These are phyloP conservation scores for Glareola pratincola DNA, from an alignment of 2,113 vertebrate genomes.

Conservation along the genomic window DNA sequence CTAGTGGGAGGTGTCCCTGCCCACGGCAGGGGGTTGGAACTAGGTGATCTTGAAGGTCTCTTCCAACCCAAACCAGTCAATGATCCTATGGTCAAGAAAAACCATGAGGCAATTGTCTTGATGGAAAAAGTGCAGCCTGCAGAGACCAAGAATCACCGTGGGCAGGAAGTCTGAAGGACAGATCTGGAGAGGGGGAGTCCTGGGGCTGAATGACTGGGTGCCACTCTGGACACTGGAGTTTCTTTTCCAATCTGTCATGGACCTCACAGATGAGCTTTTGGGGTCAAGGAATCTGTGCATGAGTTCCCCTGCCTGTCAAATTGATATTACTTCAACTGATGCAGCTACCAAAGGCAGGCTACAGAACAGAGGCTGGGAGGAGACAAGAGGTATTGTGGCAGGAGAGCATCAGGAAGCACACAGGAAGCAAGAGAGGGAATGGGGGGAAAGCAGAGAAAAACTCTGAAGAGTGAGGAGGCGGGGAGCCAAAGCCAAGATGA, in stretches of 20 bases:
- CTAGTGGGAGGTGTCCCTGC: no score
- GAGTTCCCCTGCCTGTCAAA: not conserved
- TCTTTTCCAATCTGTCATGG: not conserved
- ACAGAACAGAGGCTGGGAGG: not conserved
- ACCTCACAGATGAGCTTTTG: not conserved
- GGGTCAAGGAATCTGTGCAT: not conserved
- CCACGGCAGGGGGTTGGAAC: no score
- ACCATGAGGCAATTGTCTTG: not conserved
- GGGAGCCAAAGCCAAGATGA: not conserved
- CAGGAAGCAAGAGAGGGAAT: not conserved
- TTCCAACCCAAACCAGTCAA: no score
- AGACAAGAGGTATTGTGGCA: not conserved
- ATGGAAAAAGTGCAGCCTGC: not conserved
- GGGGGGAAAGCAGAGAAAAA: not conserved
- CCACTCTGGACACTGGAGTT: not conserved
- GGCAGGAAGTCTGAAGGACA: not conserved
- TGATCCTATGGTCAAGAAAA: not conserved
- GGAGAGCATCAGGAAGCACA: not conserved
- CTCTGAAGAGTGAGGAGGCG: not conserved
- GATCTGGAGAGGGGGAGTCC: not conserved
- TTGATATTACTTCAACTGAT: not conserved
- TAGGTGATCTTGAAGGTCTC: no score
- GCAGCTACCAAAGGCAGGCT: not conserved
- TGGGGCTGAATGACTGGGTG: not conserved
- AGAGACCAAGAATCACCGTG: not conserved